Conservation (phyloP, 2,113 vertebrate species). For the Crotalus horridus region DNA sequence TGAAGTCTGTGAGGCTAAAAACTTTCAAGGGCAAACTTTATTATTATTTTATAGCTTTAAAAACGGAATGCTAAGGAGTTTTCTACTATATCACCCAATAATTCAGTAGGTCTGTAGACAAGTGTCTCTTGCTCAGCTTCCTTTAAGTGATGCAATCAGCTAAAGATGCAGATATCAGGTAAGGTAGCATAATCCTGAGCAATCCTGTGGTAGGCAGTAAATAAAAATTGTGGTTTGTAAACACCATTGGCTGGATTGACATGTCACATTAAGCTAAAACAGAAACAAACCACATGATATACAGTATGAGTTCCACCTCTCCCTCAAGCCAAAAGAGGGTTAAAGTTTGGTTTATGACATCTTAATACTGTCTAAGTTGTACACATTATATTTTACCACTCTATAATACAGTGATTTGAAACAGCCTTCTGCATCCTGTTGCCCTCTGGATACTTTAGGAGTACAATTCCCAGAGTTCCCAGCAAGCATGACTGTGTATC, state of each 20-base stretch:
- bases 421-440: background rate
- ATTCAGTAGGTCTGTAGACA: background rate
- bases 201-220: background rate
- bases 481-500: background rate
- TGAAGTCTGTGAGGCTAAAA: background rate
- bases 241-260: background rate
- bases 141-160: background rate
- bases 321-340: background rate
- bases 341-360: background rate
- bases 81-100: background rate
- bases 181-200: background rate
- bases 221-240: background rate
- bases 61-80: background rate
- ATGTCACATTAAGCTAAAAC: background rate
- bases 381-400: background rate
- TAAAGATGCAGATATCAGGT: background rate
- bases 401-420: background rate
- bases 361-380: background rate
- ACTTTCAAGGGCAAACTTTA: background rate
- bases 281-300: background rate
- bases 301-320: background rate
- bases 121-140: background rate
- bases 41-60: background rate
- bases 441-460: background rate
- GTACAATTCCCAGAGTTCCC: background rate